phyloP scores from a whole-genome alignment of 2,888 invertebrate species.

The Himalopsyche kuldschensis region DNA sequence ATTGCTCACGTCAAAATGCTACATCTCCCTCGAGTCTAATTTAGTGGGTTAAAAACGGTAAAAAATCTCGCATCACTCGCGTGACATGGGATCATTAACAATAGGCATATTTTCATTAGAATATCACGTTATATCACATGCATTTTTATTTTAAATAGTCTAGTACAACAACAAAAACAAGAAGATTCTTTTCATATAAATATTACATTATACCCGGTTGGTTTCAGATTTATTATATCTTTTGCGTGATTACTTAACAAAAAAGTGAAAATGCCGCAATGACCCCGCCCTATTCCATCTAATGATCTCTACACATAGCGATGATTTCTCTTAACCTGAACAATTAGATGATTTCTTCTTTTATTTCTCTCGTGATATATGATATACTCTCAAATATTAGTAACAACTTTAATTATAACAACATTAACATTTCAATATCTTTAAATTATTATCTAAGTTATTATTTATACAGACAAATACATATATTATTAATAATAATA shows the following conservation, averaged over 20 bases:
- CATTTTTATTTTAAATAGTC: neutral
- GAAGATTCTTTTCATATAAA: conserved; percentile 5
- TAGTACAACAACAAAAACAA: neutral
- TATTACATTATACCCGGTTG: neutral
- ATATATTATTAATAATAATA: conserved; percentile 42
- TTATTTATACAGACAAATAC: conserved; percentile 30
- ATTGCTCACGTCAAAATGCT: neutral
- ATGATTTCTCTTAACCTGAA: conserved; percentile 16
- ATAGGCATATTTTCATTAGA: neutral
- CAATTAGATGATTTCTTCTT: conserved; percentile 16
- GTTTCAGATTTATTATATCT: neutral
- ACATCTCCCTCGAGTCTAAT: neutral
- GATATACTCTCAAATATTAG: conserved; percentile 60
- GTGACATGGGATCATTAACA: neutral
- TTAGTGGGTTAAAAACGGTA: neutral
- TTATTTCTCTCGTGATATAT: conserved; percentile 46
- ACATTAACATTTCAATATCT: conserved; percentile 59
- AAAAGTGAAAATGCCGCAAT: neutral
- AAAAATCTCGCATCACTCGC: neutral
- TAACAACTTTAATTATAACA: conserved; percentile 62
- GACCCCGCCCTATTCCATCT: neutral
- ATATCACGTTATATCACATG: neutral
- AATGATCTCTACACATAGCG: conserved; percentile 1
- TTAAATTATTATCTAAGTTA: conserved; percentile 42
- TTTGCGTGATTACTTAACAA: neutral